These are phyloP conservation scores for Drosophila anomelani DNA, from an alignment of 2,888 invertebrate species.

Conservation along the genomic window DNA sequence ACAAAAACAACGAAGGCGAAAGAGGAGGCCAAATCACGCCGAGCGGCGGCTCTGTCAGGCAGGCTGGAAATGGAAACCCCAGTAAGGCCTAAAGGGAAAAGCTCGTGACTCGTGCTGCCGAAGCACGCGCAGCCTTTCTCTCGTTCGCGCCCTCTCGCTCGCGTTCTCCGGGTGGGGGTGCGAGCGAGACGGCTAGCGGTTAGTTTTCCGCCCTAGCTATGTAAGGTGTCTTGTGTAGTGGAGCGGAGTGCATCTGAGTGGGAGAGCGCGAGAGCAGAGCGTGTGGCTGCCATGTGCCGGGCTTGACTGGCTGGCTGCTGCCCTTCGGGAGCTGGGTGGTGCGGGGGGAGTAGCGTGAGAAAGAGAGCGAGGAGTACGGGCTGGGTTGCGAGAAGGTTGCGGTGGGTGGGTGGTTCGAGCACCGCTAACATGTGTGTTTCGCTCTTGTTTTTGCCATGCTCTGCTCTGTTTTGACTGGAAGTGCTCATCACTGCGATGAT, in stretches of 20 bases:
- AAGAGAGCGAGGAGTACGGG: slow-evolving; percentile 15
- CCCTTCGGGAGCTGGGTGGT: slow-evolving; percentile 14
- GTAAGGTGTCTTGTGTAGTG: slow-evolving; percentile 73
- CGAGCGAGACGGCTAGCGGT: slow-evolving; percentile 66
- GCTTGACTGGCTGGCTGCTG: slow-evolving; percentile 58
- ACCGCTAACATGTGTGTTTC: slow-evolving; percentile 70
- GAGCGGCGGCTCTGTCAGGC: slow-evolving; percentile 65
- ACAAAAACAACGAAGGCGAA: slow-evolving; percentile 38
- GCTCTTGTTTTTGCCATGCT: slow-evolving; percentile 27
- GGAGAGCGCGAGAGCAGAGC: slow-evolving; percentile 74
- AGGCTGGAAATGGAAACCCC: slow-evolving; percentile 73
- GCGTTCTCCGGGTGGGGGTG: slow-evolving; percentile 54
- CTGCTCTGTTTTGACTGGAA: slow-evolving; percentile 75
- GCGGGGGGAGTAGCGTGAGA: slow-evolving; percentile 9
- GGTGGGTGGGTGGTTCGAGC: slow-evolving; percentile 28
- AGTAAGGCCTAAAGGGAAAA: slow-evolving; percentile 75
- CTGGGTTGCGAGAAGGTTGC: slow-evolving; percentile 46
- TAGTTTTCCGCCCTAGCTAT: slow-evolving; percentile 72
- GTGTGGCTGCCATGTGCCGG: slow-evolving; percentile 71
- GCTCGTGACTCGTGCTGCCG: slow-evolving; percentile 43
- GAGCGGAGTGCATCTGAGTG: slow-evolving; percentile 74
- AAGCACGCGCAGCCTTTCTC: slow-evolving; percentile 53
- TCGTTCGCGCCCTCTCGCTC: slow-evolving; percentile 67
- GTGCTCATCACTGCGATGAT: slow-evolving; percentile 43
- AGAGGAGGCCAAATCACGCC: slow-evolving; percentile 59